A percentile compares a stretch with the other conserved stretches of the same genome.
phyloP scores from a whole-genome alignment of 92 coral and sea anemone species.

The Zoanthus sansibaricus region DNA sequence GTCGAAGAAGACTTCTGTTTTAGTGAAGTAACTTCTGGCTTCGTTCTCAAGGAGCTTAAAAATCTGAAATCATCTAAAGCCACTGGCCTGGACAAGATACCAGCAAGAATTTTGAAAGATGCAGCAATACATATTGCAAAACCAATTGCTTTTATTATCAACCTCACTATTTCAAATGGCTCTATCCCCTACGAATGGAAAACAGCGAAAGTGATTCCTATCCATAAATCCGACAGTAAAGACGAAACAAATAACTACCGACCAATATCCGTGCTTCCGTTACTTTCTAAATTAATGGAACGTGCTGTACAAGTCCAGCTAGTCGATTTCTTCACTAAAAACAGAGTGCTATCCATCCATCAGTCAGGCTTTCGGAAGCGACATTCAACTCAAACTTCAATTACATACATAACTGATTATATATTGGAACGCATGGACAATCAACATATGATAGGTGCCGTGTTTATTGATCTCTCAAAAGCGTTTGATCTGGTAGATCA shows the following conservation, averaged over 20 bases:
- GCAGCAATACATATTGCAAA: slow-evolving; percentile 50
- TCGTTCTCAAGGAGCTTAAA: slow-evolving; percentile 55
- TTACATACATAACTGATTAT: too few species aligned
- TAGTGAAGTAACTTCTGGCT: slow-evolving; percentile 55
- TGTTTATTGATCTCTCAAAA: slow-evolving; percentile 23
- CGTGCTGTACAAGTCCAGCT: slow-evolving; percentile 55
- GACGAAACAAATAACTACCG: slow-evolving; percentile 44
- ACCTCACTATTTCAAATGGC: slow-evolving; percentile 43
- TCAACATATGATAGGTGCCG: slow-evolving; percentile 43
- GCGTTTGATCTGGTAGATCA: too few species aligned
- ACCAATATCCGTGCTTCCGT: slow-evolving; percentile 52
- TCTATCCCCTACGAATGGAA: slow-evolving; percentile 53
- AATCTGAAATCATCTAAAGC: slow-evolving; percentile 65
- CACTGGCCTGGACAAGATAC: slow-evolving; percentile 63
- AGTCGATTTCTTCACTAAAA: slow-evolving; percentile 38
- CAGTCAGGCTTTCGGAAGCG: slow-evolving; percentile 52
- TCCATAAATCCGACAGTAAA: slow-evolving; percentile 41
- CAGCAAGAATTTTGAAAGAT: slow-evolving; percentile 58
- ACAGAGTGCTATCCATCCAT: slow-evolving; percentile 46
- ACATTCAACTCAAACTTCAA: slow-evolving; percentile 30
- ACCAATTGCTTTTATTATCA: slow-evolving; percentile 49
- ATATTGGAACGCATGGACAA: not conserved
- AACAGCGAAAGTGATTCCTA: slow-evolving; percentile 46
- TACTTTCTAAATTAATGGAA: slow-evolving; percentile 54
- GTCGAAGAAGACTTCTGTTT: slow-evolving; percentile 56